Percentiles rank a stretch among this genome's conserved stretches.
Evolutionary conservation across 2,113 vertebrate genomes (phyloP).

Genomic region (Lipophrys pholis): DNA sequence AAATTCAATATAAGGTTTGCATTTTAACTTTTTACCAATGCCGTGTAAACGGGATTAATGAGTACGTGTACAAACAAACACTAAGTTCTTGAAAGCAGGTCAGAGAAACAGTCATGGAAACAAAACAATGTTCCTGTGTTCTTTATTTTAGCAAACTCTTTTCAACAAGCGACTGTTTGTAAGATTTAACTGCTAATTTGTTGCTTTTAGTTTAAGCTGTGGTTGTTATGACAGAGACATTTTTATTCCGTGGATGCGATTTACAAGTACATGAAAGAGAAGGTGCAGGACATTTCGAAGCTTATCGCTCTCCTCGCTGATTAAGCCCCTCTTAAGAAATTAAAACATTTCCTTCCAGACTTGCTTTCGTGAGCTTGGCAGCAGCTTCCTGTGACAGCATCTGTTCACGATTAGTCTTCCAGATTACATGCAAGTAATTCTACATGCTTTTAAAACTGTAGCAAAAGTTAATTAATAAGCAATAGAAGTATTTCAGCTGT

Average conservation of each 20-base stretch:
- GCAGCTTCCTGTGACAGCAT: constrained; percentile 39
- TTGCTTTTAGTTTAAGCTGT: constrained; percentile 49
- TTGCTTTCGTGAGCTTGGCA: constrained; percentile 18
- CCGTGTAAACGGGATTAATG: too few relatives aligned
- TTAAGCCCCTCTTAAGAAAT: constrained; percentile 46
- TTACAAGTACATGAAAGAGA: constrained; percentile 50
- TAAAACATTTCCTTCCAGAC: constrained; percentile 48
- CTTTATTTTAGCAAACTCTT: not conserved
- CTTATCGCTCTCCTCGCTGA: constrained; percentile 43
- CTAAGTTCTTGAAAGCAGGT: too few relatives aligned
- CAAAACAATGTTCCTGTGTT: not conserved
- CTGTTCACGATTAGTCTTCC: constrained; percentile 21
- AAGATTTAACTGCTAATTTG: constrained; percentile 56
- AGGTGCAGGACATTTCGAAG: constrained; percentile 44
- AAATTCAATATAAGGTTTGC: too few relatives aligned
- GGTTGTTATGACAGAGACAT: constrained; percentile 47
- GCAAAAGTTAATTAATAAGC: constrained; percentile 1
- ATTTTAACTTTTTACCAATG: too few relatives aligned
- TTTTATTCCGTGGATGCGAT: constrained; percentile 48
- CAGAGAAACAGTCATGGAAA: not conserved
- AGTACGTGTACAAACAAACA: too few relatives aligned
- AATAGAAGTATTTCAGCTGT: constrained; percentile 2
- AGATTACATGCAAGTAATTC: constrained; percentile 11
- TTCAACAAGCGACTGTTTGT: not conserved
- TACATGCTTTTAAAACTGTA: constrained; percentile 12